phyloP scores from a whole-genome alignment of 1,140 invertebrate genomes.

The Bacillus rossius region DNA sequence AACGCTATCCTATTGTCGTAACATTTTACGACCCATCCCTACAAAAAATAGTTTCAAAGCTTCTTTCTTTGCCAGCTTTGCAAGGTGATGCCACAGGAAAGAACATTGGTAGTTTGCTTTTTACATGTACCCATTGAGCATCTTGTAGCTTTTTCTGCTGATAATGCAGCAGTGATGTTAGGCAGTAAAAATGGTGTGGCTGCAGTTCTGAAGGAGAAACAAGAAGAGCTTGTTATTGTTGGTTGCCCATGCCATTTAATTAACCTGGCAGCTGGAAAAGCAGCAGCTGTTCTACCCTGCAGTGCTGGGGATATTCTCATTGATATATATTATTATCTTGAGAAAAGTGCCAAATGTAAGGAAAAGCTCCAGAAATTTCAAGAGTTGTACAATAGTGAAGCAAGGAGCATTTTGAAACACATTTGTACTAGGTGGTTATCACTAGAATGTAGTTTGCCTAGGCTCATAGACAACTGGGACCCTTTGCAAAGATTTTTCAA shows the following conservation, averaged over 20 bases:
- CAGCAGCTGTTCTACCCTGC: background rate
- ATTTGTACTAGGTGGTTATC: conserved; percentile 2
- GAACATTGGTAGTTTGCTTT: background rate
- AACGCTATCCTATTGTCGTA: background rate
- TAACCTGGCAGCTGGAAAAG: background rate
- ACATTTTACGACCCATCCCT: background rate
- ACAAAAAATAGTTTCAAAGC: background rate
- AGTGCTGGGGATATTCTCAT: background rate
- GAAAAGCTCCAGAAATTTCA: conserved; percentile 1
- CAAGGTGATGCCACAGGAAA: background rate
- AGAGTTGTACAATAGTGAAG: background rate
- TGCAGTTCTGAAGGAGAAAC: background rate
- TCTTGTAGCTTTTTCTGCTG: background rate
- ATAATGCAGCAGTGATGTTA: background rate
- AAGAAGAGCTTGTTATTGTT: background rate
- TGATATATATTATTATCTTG: background rate
- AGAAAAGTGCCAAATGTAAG: background rate
- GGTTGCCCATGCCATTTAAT: conserved; percentile 1
- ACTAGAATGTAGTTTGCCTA: background rate
- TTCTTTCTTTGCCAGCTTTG: conserved; percentile 1
- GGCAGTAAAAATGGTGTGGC: background rate
- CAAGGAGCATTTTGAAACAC: background rate
- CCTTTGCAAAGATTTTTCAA: background rate
- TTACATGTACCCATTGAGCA: background rate
- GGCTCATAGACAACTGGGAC: background rate